Evolutionary conservation across 2,797 vertebrate species (phyloP).

Genomic region (Ataeniobius toweri): DNA sequence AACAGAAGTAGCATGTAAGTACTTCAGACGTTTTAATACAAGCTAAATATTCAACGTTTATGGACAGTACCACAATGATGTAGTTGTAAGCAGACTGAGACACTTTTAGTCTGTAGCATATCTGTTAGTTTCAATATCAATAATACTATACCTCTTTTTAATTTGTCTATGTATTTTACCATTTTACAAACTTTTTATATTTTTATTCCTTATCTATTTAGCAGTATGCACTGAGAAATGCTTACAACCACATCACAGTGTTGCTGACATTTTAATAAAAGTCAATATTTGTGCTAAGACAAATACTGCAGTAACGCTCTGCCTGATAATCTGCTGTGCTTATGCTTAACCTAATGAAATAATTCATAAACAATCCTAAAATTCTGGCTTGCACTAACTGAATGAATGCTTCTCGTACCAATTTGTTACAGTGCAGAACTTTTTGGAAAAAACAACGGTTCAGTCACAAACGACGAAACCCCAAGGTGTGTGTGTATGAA

Average conservation of each 20-base stretch:
- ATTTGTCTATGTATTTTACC: background rate
- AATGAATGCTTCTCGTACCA: conserved; percentile 22
- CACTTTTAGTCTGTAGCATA: background rate
- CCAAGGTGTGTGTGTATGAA: conserved; percentile 51
- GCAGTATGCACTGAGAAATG: background rate
- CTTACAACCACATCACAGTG: background rate
- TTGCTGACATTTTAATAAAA: background rate
- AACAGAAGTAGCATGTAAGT: conserved; percentile 70
- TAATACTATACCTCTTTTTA: background rate
- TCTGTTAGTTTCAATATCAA: background rate
- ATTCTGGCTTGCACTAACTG: conserved; percentile 20
- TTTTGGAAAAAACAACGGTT: conserved; percentile 34
- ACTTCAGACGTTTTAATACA: background rate
- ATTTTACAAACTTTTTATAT: background rate
- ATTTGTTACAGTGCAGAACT: conserved; percentile 51
- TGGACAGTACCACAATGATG: background rate
- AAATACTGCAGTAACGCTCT: background rate
- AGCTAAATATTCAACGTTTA: background rate
- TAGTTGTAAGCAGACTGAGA: background rate
- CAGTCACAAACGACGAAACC: conserved; percentile 25
- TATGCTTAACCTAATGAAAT: background rate
- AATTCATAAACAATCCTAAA: background rate
- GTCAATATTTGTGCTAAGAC: background rate
- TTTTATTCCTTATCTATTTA: background rate
- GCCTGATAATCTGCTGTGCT: background rate